Percentiles rank a stretch among this genome's conserved stretches.
Conservation (phyloP, 2,797 vertebrate genomes). For the Cygnus olor region DNA sequence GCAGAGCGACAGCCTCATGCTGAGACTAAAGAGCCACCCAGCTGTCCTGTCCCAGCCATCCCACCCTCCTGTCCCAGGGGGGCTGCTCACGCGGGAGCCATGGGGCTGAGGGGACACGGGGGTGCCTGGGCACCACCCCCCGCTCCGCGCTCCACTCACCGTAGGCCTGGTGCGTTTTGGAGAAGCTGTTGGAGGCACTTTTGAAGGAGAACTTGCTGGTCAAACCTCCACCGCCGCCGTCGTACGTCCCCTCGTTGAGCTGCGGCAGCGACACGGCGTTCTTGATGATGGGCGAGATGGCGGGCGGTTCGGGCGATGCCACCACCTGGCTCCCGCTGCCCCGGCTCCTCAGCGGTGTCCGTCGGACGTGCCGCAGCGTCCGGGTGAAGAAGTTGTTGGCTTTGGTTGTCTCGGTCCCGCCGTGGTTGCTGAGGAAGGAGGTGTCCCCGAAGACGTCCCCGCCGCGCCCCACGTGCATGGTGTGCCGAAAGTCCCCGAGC, state of each 20-base stretch:
- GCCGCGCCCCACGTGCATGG: slow-evolving; percentile 95
- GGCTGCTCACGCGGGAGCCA: not conserved
- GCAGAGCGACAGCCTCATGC: not conserved
- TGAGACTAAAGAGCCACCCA: not conserved
- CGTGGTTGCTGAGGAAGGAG: slow-evolving; percentile 93
- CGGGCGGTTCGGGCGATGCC: slow-evolving; percentile 83
- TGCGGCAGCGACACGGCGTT: slow-evolving; percentile 93
- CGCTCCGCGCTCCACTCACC: slow-evolving; percentile 75
- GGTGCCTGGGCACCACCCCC: not conserved
- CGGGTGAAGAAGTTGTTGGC: slow-evolving; percentile 86
- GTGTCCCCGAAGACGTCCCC: slow-evolving; percentile 96
- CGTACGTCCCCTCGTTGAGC: slow-evolving; percentile 84
- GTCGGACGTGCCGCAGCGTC: slow-evolving; percentile 86
- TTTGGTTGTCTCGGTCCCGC: slow-evolving; percentile 78
- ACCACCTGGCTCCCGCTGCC: slow-evolving; percentile 53
- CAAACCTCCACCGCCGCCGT: not conserved
- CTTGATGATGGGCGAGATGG: slow-evolving; percentile 94
- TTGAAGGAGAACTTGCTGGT: slow-evolving; percentile 82
- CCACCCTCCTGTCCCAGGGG: not conserved
- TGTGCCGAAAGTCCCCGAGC: slow-evolving; percentile 94
- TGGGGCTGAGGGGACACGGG: not conserved
- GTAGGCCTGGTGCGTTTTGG: slow-evolving; percentile 81
- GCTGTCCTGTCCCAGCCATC: not conserved
- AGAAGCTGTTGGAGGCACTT: slow-evolving; percentile 79
- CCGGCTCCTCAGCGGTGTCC: slow-evolving; percentile 64